A percentile compares a stretch with the other conserved stretches of the same genome.
phyloP scores from a whole-genome alignment of 2,797 vertebrate species.

The Podarcis lilfordi region DNA sequence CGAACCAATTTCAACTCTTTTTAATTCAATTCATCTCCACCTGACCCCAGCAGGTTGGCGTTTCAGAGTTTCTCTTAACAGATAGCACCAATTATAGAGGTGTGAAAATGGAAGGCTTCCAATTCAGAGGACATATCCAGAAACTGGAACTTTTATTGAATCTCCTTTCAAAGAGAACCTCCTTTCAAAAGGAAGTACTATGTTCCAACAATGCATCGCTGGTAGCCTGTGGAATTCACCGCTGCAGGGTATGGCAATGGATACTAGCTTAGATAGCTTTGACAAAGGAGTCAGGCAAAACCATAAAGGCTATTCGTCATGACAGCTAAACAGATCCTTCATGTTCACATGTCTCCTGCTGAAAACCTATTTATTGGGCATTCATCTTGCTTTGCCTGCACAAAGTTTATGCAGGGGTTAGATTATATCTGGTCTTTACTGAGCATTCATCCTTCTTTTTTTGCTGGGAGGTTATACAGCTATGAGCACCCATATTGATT shows the following conservation, averaged over 20 bases:
- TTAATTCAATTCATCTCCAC: conserved; percentile 78
- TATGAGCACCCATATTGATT: no score
- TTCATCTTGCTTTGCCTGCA: no score
- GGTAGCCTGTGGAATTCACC: neutral
- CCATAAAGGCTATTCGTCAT: neutral
- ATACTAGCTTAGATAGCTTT: neutral
- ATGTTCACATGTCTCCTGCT: neutral
- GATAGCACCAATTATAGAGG: conserved; percentile 82
- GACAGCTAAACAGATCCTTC: neutral
- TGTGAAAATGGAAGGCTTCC: conserved; percentile 79
- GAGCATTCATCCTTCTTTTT: no score
- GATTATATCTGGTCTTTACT: no score
- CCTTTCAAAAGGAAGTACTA: neutral
- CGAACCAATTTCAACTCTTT: conserved; percentile 75
- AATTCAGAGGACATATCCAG: conserved; percentile 70
- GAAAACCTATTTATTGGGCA: no score
- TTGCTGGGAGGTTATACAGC: no score
- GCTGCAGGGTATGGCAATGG: neutral
- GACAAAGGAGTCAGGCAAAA: neutral
- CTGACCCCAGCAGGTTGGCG: conserved; percentile 76
- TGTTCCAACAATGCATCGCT: neutral
- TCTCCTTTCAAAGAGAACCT: conserved; percentile 17
- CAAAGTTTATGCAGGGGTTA: no score
- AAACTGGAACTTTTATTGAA: conserved; percentile 61
- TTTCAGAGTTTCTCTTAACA: conserved; percentile 75